Conservation (phyloP, 2,888 invertebrate genomes). For the Trachelus troglodyta region DNA sequence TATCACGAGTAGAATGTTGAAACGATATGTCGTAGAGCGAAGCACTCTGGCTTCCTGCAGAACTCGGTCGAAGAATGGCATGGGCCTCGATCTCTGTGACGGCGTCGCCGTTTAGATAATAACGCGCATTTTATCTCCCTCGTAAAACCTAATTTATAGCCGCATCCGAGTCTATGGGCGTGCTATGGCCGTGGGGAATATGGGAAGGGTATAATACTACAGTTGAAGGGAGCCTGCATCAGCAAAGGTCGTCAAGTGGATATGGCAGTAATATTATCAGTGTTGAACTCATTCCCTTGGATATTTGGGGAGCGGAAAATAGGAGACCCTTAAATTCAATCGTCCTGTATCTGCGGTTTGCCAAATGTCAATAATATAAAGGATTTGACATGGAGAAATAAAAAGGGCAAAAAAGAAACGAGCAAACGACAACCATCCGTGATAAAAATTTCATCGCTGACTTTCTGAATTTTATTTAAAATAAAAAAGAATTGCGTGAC, state of each 20-base stretch:
- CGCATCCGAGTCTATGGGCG: conserved; percentile 61
- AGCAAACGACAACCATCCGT: background rate
- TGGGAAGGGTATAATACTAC: conserved; percentile 30
- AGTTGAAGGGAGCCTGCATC: conserved; percentile 39
- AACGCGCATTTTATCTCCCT: conserved; percentile 66
- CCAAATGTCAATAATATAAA: background rate
- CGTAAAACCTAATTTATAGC: conserved; percentile 66
- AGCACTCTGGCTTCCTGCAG: background rate
- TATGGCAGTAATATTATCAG: conserved; percentile 47
- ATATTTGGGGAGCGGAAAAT: background rate
- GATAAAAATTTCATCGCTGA: background rate
- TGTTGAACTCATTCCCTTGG: conserved; percentile 42
- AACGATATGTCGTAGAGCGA: conserved; percentile 1
- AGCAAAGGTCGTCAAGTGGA: conserved; percentile 47
- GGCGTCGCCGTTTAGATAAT: conserved; percentile 66
- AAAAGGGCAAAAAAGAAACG: background rate
- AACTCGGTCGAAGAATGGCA: conserved; percentile 45
- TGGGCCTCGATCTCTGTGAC: conserved; percentile 59
- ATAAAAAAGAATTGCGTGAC: background rate
- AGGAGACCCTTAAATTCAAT: conserved; percentile 7
- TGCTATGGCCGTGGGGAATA: conserved; percentile 56
- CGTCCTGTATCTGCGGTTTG: background rate
- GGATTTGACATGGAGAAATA: background rate
- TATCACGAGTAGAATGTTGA: background rate
- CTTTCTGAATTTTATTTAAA: background rate